Percentiles rank a stretch among this genome's conserved stretches.
phyloP scores from a whole-genome alignment of 1,140 invertebrate species.

The Elymnias hypermnestra region DNA sequence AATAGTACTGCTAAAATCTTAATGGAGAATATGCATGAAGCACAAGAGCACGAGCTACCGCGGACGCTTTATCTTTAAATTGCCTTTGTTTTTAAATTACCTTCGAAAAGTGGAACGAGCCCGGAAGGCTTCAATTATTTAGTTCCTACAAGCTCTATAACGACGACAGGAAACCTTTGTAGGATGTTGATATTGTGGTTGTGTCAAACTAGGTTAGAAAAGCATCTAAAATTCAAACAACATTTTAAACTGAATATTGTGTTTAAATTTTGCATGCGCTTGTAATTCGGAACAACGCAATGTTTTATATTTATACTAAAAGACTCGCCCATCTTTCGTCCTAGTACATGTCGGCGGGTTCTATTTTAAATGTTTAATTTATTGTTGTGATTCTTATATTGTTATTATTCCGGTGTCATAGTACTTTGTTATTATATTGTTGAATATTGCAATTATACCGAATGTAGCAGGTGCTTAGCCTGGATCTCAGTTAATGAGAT shows the following conservation, averaged over 20 bases:
- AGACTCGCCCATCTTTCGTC: no score
- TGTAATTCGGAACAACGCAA: background rate
- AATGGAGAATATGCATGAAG: constrained; percentile 13
- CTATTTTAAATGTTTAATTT: no score
- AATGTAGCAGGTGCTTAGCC: no score
- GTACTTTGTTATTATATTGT: no score
- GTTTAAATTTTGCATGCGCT: background rate
- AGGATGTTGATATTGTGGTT: constrained; percentile 1
- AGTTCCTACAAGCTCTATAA: constrained; percentile 11
- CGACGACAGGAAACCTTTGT: constrained; percentile 5
- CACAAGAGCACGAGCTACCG: constrained; percentile 4
- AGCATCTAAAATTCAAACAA: background rate
- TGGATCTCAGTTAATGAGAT: no score
- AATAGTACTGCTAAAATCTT: background rate
- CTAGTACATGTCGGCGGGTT: no score
- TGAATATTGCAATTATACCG: no score
- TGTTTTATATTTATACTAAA: no score
- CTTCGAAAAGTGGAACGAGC: constrained; percentile 18
- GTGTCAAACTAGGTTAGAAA: background rate
- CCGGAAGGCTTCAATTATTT: constrained; percentile 27
- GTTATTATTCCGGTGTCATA: no score
- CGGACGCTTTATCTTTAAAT: constrained; percentile 4
- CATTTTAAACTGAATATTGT: constrained; percentile 1
- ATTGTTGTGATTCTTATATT: no score
- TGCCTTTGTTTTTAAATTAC: constrained; percentile 24